These are phyloP conservation scores for Xiphias gladius DNA, from an alignment of 2,113 vertebrate species.

Conservation along the genomic window DNA sequence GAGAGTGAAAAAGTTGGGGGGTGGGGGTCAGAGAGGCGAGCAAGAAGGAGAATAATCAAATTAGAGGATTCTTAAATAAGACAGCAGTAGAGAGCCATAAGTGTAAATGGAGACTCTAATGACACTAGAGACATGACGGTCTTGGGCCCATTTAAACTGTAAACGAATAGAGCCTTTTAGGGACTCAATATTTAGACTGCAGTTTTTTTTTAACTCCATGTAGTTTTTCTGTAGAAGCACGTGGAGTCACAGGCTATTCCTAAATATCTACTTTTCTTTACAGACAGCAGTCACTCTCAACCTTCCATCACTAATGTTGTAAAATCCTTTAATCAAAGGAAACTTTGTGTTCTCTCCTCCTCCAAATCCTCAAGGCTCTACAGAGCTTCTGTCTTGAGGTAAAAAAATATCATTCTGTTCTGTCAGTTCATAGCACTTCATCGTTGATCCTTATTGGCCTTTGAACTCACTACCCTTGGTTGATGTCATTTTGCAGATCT, in stretches of 20 bases:
- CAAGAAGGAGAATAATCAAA: conserved; percentile 29
- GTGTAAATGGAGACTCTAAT: conserved; percentile 47
- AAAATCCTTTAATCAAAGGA: conserved; percentile 7
- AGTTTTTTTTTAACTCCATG: neutral
- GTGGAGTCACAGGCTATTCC: neutral
- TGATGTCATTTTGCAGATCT: conserved; percentile 36
- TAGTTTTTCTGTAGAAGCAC: neutral
- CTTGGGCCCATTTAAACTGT: conserved; percentile 25
- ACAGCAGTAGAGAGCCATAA: conserved; percentile 13
- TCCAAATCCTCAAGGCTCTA: neutral
- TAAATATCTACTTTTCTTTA: neutral
- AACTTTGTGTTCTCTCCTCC: conserved; percentile 1
- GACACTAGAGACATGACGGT: conserved; percentile 39
- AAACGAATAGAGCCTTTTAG: conserved; percentile 21
- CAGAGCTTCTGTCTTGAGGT: neutral
- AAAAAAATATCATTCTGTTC: neutral
- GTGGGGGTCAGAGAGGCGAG: neutral
- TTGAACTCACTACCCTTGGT: neutral
- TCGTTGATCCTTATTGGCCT: conserved; percentile 8
- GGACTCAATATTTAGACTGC: neutral
- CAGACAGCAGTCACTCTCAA: neutral
- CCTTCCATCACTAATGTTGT: neutral
- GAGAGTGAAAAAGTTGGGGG: neutral
- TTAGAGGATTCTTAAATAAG: conserved; percentile 49
- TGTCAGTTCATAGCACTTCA: neutral